A percentile compares a stretch with the other conserved stretches of the same genome.
These are phyloP conservation scores for Pseudococcus longispinus DNA, from an alignment of 2,888 invertebrate genomes.

Conservation along the genomic window DNA sequence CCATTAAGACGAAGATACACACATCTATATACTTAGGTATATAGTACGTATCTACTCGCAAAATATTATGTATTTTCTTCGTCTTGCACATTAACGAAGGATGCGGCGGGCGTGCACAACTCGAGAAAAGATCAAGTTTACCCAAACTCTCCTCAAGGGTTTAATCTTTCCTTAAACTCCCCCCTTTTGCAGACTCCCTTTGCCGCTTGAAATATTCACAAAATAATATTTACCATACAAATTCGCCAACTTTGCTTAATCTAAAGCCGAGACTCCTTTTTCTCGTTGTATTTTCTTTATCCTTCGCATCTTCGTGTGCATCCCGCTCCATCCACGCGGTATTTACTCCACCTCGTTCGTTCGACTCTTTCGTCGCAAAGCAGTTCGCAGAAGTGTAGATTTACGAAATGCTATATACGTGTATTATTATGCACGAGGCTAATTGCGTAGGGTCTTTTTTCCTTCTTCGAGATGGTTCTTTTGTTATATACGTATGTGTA, in stretches of 20 bases:
- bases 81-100: not conserved
- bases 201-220: constrained; percentile 23
- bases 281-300: not conserved
- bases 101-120: not conserved
- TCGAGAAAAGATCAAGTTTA: not conserved
- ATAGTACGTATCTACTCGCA: not conserved
- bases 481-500: not conserved
- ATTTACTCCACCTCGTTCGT: not conserved
- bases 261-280: not conserved
- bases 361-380: not conserved
- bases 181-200: not conserved
- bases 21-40: not conserved
- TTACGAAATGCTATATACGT: not conserved
- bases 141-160: constrained; percentile 31
- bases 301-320: not conserved
- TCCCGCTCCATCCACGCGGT: not conserved
- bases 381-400: too few relatives aligned
- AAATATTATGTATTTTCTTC: not conserved
- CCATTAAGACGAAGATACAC: not conserved
- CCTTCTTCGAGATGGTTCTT: not conserved
- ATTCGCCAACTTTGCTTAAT: constrained; percentile 28
- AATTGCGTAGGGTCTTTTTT: not conserved
- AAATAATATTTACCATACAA: constrained; percentile 22
- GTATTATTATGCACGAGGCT: not conserved
- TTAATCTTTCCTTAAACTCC: constrained; percentile 15